Conservation (phyloP, 2,113 vertebrate genomes). For the Aptenodytes forsteri region DNA sequence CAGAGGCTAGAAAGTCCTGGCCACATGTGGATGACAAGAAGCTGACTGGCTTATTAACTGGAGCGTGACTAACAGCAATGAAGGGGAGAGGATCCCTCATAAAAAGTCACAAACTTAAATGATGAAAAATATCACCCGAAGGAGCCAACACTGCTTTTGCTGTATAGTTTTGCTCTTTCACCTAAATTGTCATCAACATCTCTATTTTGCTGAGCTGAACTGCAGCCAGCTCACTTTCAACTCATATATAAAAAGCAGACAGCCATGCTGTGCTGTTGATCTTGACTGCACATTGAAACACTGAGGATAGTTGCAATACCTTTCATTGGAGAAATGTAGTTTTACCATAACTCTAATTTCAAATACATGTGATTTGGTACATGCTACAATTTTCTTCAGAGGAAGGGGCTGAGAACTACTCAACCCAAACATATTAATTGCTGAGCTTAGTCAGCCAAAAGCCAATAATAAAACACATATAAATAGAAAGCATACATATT, state of each 20-base stretch:
- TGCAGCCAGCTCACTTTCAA: background rate
- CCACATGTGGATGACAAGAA: background rate
- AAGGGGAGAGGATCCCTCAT: background rate
- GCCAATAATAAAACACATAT: background rate
- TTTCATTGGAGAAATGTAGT: background rate
- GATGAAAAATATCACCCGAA: background rate
- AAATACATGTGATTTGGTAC: background rate
- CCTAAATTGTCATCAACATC: background rate
- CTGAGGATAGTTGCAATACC: fast-evolving
- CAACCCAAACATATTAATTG: background rate
- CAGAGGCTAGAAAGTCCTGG: background rate
- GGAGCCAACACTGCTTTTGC: background rate
- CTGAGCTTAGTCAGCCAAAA: background rate
- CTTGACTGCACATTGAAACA: background rate
- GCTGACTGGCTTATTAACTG: background rate
- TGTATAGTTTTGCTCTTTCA: background rate
- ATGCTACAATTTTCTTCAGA: background rate
- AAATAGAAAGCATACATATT: background rate
- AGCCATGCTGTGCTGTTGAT: background rate
- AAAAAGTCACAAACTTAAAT: background rate
- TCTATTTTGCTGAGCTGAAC: background rate
- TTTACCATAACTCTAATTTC: background rate
- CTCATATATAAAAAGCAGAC: background rate
- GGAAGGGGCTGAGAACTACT: background rate
- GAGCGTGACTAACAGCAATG: background rate